These are phyloP conservation scores for Limenitis camilla DNA, from an alignment of 2,888 invertebrate genomes.

Conservation along the genomic window DNA sequence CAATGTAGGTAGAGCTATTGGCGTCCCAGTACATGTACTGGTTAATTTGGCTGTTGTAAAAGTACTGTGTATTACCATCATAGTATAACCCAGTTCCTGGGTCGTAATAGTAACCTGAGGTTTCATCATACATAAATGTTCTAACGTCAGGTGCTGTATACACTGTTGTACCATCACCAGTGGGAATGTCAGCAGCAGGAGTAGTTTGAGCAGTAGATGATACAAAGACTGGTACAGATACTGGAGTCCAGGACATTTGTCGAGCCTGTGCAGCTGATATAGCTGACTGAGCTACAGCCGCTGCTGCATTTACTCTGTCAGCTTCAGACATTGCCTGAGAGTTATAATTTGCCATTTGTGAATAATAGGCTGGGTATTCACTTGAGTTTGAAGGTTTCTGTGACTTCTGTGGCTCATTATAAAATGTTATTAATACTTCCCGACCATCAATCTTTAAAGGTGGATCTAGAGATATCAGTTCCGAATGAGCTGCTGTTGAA, in stretches of 20 bases:
- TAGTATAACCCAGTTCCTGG: conserved; percentile 94
- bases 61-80: conserved; percentile 96
- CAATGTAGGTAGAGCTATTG: conserved; percentile 77
- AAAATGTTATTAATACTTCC: conserved; percentile 76
- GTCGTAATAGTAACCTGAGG: conserved; percentile 97
- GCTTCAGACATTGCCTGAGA: conserved; percentile 81
- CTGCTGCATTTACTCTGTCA: conserved; percentile 87
- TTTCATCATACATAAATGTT: conserved; percentile 94
- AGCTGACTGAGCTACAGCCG: conserved; percentile 92
- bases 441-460: conserved; percentile 66
- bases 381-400: conserved; percentile 33
- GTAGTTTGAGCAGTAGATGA: conserved; percentile 54
- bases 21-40: conserved; percentile 98
- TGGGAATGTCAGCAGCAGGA: conserved; percentile 65
- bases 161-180: conserved; percentile 78
- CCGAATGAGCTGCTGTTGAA: conserved; percentile 56
- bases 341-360: conserved; percentile 64
- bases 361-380: conserved; percentile 55
- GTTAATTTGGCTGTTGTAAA: conserved; percentile 92
- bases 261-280: conserved; percentile 75
- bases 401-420: conserved; percentile 58
- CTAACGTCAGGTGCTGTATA: conserved; percentile 90
- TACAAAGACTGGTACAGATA: conserved; percentile 67
- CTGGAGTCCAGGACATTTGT: conserved; percentile 66
- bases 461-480: conserved; percentile 47